A percentile compares a stretch with the other conserved stretches of the same genome.
Conservation (phyloP, 1,140 invertebrate species). For the Penaeus vannamei region DNA sequence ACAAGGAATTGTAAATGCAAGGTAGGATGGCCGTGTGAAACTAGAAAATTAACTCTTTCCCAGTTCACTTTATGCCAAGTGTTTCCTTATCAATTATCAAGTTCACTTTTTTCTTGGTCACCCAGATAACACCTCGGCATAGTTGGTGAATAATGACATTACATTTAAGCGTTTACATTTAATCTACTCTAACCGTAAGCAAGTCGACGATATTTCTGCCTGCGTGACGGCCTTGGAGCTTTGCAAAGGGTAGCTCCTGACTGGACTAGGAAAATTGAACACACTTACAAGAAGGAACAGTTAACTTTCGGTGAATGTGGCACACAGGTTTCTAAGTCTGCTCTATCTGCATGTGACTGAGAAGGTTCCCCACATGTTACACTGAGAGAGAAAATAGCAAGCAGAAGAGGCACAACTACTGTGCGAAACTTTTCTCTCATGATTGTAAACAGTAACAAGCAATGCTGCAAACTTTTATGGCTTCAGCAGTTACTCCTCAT, state of each 20-base stretch:
- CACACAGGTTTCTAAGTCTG: conserved; percentile 68
- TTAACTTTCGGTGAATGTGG: conserved; percentile 69
- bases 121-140: too few species aligned
- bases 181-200: too few species aligned
- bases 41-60: too few species aligned
- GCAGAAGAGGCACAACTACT: not conserved
- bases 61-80: too few species aligned
- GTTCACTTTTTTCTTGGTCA: too few species aligned
- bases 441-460: conserved; percentile 30
- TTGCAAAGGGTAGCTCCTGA: conserved; percentile 20
- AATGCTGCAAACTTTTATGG: not conserved
- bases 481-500: not conserved
- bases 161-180: too few species aligned
- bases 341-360: not conserved
- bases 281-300: conserved; percentile 69
- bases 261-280: not conserved
- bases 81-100: too few species aligned
- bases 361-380: not conserved
- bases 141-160: too few species aligned
- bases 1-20: too few species aligned
- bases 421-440: not conserved
- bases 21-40: too few species aligned
- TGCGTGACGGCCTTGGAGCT: not conserved
- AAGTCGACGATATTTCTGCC: too few species aligned
- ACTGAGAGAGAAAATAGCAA: not conserved